Evolutionary conservation across 1,140 invertebrate genomes (phyloP).

Genomic region (Rhizoglyphus robini): DNA sequence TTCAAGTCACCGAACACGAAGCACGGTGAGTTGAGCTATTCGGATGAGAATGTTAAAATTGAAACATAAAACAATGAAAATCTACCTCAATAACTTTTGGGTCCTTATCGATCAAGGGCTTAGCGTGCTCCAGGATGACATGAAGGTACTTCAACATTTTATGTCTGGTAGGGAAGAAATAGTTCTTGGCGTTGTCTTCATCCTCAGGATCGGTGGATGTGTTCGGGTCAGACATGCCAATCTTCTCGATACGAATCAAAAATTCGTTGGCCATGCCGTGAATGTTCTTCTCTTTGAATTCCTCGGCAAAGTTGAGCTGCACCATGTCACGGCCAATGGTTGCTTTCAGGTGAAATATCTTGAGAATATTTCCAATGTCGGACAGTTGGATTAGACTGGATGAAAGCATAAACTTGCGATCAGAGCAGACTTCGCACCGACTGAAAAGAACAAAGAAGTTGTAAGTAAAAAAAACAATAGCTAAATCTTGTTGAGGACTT

Average conservation of each 20-base stretch:
- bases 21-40: constrained; percentile 40
- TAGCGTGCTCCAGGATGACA: background rate
- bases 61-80: background rate
- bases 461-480: no score
- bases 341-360: constrained; percentile 1
- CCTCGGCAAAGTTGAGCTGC: background rate
- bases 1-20: constrained; percentile 45
- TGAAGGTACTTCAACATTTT: constrained; percentile 4
- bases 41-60: background rate
- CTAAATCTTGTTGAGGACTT: no score
- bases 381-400: background rate
- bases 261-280: background rate
- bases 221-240: background rate
- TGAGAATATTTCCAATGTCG: background rate
- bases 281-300: constrained; percentile 5
- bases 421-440: background rate
- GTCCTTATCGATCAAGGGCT: background rate
- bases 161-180: background rate
- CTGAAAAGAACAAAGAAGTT: no score
- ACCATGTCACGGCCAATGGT: no score
- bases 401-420: background rate
- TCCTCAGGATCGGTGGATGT: background rate
- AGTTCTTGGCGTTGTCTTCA: background rate
- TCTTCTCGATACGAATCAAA: constrained; percentile 9
- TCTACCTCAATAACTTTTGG: background rate